Evolutionary conservation across 2,888 invertebrate species (phyloP).

Genomic region (Laothoe populi): DNA sequence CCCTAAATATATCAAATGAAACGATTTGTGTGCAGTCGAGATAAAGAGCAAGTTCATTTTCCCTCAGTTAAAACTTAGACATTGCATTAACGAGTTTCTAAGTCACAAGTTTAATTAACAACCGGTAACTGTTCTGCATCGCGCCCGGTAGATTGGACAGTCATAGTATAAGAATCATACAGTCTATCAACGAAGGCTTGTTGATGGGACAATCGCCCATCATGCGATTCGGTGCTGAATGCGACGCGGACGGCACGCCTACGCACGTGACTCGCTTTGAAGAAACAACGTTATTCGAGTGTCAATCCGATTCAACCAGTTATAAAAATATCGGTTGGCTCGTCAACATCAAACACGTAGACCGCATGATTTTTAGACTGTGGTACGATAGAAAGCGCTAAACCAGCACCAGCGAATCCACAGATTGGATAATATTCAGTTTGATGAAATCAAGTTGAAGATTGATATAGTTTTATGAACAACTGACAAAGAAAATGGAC

Average conservation of each 20-base stretch:
- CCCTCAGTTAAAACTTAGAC: constrained; percentile 23
- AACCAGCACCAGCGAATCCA: background rate
- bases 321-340: too few relatives aligned
- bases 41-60: constrained; percentile 5
- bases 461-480: background rate
- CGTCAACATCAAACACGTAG: too few relatives aligned
- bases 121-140: constrained; percentile 35
- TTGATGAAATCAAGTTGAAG: background rate
- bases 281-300: too few relatives aligned
- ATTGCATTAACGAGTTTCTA: constrained; percentile 31
- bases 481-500: background rate
- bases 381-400: background rate
- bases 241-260: background rate
- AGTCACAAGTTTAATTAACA: constrained; percentile 41
- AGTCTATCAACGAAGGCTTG: background rate
- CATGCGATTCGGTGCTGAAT: too few relatives aligned
- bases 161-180: background rate
- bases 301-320: too few relatives aligned
- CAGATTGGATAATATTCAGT: background rate
- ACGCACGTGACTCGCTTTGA: too few relatives aligned
- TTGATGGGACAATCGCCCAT: background rate
- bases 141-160: background rate
- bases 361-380: too few relatives aligned
- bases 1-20: background rate
- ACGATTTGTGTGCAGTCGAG: background rate